phyloP scores from a whole-genome alignment of 2,888 invertebrate genomes.

The Candidula unifasciata region DNA sequence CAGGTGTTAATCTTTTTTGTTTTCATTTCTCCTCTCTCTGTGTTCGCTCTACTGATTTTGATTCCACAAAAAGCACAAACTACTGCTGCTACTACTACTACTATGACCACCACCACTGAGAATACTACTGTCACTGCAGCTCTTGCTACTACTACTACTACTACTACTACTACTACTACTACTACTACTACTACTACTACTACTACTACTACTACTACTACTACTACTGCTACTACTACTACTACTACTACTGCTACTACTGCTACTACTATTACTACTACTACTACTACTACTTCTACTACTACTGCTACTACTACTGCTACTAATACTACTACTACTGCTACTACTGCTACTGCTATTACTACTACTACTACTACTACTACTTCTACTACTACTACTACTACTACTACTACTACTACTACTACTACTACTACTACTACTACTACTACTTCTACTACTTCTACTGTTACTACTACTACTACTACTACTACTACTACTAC shows the following conservation, averaged over 20 bases:
- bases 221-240: neutral
- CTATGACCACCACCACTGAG: neutral
- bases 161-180: conserved; percentile 35
- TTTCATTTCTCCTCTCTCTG: neutral
- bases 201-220: conserved; percentile 11
- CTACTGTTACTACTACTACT: too few relatives aligned
- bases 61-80: too few relatives aligned
- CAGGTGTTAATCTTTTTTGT: conserved; percentile 51
- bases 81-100: conserved; percentile 2
- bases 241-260: conserved; percentile 33
- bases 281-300: conserved; percentile 29
- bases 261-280: conserved; percentile 24
- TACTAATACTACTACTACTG: neutral
- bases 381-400: conserved; percentile 30
- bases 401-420: conserved; percentile 31
- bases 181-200: conserved; percentile 34
- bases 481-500: neutral
- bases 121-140: neutral
- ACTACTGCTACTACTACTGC: neutral
- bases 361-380: conserved; percentile 29
- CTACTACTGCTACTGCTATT: conserved; percentile 17
- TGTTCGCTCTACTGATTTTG: neutral
- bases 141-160: conserved; percentile 21
- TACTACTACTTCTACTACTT: neutral
- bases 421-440: conserved; percentile 11